Conservation (phyloP, 2,888 invertebrate species). For the Drosophila pseudotalamancana region DNA sequence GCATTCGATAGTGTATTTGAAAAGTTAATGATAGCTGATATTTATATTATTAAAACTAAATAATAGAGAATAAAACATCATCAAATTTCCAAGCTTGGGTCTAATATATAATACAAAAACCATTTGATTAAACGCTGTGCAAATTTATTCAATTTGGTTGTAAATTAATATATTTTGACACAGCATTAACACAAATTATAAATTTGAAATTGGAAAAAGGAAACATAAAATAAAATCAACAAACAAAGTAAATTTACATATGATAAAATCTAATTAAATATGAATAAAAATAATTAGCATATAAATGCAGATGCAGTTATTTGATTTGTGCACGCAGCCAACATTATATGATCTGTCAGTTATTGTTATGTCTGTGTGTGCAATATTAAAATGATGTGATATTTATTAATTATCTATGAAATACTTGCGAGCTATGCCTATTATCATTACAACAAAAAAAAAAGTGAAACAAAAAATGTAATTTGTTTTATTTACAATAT, state of each 20-base stretch:
- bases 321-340: constrained; percentile 62
- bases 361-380: constrained; percentile 32
- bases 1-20: no score
- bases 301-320: constrained; percentile 63
- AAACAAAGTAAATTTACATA: background rate
- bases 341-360: constrained; percentile 26
- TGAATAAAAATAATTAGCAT: constrained; percentile 71
- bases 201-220: constrained; percentile 14
- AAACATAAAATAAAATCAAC: background rate
- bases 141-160: background rate
- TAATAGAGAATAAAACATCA: no score
- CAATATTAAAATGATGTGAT: constrained; percentile 58
- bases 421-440: constrained; percentile 38
- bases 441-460: constrained; percentile 8
- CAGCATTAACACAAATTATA: background rate
- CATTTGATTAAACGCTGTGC: no score
- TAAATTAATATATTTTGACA: constrained; percentile 16
- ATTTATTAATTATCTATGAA: constrained; percentile 75
- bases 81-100: no score
- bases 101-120: no score
- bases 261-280: constrained; percentile 64
- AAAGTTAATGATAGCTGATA: no score
- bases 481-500: constrained; percentile 65
- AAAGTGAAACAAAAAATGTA: constrained; percentile 33
- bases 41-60: no score